Percentiles rank a stretch among this genome's conserved stretches.
phyloP scores from a whole-genome alignment of 1,140 invertebrate genomes.

The Meloidogyne exigua region DNA sequence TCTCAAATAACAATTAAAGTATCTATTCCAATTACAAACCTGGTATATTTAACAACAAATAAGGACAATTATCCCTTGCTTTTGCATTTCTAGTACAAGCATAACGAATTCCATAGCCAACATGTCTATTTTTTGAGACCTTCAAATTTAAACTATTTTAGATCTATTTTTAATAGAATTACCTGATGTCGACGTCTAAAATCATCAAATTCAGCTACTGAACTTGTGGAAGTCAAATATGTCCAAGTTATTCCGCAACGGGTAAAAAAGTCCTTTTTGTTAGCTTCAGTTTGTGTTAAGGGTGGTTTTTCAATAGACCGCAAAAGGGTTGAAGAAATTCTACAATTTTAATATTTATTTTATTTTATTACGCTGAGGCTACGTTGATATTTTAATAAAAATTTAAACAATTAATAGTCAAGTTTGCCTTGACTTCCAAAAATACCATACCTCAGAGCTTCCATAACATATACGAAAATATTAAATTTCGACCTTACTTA shows the following conservation, averaged over 20 bases:
- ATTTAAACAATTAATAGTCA: too few species aligned
- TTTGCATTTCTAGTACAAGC: conserved; percentile 21
- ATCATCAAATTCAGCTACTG: not conserved
- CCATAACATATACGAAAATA: too few species aligned
- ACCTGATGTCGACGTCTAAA: conserved; percentile 11
- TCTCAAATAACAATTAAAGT: too few species aligned
- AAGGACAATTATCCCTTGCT: conserved; percentile 17
- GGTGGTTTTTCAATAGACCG: not conserved
- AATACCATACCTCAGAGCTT: too few species aligned
- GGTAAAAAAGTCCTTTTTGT: conserved; percentile 6
- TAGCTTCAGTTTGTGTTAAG: not conserved
- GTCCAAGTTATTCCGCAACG: conserved; percentile 11
- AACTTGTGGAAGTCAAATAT: not conserved
- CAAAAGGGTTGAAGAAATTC: not conserved
- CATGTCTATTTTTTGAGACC: conserved; percentile 18
- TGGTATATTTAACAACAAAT: not conserved
- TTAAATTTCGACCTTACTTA: too few species aligned
- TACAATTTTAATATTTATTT: not conserved
- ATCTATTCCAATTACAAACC: not conserved
- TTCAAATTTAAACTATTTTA: not conserved
- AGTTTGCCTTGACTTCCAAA: too few species aligned
- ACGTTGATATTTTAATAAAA: too few species aligned
- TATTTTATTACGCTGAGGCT: too few species aligned
- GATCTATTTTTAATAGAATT: not conserved
- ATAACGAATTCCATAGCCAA: conserved; percentile 9